phyloP scores from a whole-genome alignment of 2,888 invertebrate species.

The Apodemia duryi region DNA sequence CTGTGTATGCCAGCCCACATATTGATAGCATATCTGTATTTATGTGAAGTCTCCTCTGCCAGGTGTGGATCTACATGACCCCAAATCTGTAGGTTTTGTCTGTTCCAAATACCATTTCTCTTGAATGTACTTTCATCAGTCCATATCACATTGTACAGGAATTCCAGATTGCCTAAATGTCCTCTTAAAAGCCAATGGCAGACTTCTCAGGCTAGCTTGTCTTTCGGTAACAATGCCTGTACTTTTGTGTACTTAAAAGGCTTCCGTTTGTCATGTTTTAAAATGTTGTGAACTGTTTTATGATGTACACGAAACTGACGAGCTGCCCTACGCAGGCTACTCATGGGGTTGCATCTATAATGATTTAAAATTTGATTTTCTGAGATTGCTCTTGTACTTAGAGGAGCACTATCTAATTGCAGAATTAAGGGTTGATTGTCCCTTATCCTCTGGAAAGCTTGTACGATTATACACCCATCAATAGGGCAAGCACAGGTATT shows the following conservation, averaged over 20 bases:
- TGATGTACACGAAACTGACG: too few relatives aligned
- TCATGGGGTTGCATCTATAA: too few relatives aligned
- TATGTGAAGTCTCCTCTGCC: too few relatives aligned
- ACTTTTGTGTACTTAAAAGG: conserved; percentile 22
- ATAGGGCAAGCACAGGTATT: too few relatives aligned
- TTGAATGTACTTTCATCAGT: conserved; percentile 28
- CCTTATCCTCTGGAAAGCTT: neutral
- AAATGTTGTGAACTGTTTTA: too few relatives aligned
- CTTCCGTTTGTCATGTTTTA: conserved; percentile 10
- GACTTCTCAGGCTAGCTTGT: conserved; percentile 16
- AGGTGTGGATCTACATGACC: conserved; percentile 18
- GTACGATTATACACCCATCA: neutral
- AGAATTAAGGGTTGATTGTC: neutral
- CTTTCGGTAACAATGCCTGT: conserved; percentile 23
- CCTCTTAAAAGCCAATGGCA: too few relatives aligned
- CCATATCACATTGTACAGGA: conserved; percentile 18
- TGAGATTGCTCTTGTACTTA: neutral
- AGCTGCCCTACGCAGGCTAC: too few relatives aligned
- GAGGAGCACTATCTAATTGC: neutral
- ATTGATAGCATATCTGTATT: too few relatives aligned
- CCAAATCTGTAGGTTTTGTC: conserved; percentile 21
- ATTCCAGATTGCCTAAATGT: too few relatives aligned
- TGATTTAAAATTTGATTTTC: neutral
- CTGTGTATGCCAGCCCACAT: too few relatives aligned
- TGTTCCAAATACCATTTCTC: conserved; percentile 25